A percentile compares a stretch with the other conserved stretches of the same genome.
These are phyloP conservation scores for Hydrozoanthus gracilis DNA, from an alignment of 92 coral and sea anemone genomes.

Conservation along the genomic window DNA sequence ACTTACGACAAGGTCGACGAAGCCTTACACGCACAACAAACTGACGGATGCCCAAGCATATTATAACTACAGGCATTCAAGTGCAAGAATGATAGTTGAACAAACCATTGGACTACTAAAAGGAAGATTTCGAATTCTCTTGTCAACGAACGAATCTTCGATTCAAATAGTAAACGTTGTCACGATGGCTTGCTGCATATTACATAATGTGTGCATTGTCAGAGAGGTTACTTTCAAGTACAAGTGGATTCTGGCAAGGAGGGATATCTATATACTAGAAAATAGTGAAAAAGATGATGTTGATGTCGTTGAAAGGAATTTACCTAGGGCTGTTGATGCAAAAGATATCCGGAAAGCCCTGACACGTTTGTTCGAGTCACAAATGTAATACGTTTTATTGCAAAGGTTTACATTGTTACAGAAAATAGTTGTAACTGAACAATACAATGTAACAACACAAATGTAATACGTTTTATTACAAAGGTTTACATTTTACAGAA, in stretches of 20 bases:
- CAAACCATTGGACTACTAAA: slow-evolving; percentile 60
- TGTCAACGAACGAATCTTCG: slow-evolving; percentile 62
- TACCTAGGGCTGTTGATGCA: slow-evolving; percentile 54
- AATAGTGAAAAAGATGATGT: slow-evolving; percentile 65
- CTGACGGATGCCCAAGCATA: slow-evolving; percentile 67
- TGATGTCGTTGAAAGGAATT: slow-evolving; percentile 61
- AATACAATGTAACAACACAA: slow-evolving; percentile 46
- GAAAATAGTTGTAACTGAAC: background rate
- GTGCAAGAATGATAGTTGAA: slow-evolving; percentile 66
- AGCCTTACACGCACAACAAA: slow-evolving; percentile 67
- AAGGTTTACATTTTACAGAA: background rate
- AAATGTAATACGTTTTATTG: slow-evolving; percentile 35
- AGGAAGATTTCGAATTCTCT: slow-evolving; percentile 62
- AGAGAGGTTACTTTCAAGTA: slow-evolving; percentile 69
- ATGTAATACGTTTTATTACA: slow-evolving; percentile 29
- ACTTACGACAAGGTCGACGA: slow-evolving; percentile 59
- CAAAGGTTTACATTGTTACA: background rate
- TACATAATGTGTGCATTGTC: slow-evolving; percentile 62
- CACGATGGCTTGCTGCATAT: slow-evolving; percentile 60
- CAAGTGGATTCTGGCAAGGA: slow-evolving; percentile 65
- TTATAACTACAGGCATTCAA: slow-evolving; percentile 68
- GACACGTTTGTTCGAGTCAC: slow-evolving; percentile 48
- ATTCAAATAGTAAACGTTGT: slow-evolving; percentile 60
- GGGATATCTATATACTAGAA: slow-evolving; percentile 51
- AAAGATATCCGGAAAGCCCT: slow-evolving; percentile 59